These are phyloP conservation scores for Drosophila falleni DNA, from an alignment of 2,888 invertebrate genomes.

Conservation along the genomic window DNA sequence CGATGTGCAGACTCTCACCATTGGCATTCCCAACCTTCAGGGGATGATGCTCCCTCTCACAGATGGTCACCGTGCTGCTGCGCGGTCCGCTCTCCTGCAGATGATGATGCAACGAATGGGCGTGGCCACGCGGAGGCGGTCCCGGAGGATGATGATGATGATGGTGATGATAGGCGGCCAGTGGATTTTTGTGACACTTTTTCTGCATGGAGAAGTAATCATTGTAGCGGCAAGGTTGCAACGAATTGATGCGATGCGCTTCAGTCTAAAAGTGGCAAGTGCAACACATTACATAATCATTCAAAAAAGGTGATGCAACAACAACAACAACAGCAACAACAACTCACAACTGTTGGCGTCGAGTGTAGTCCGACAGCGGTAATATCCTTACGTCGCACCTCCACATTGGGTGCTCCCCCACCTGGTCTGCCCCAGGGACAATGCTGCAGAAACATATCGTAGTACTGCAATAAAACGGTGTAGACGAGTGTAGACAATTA, in stretches of 20 bases:
- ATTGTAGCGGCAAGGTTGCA: conserved; percentile 83
- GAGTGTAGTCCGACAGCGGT: conserved; percentile 89
- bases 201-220: conserved; percentile 83
- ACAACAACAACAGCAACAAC: conserved; percentile 3
- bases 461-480: conserved; percentile 83
- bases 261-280: conserved; percentile 53
- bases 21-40: conserved; percentile 66
- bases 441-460: conserved; percentile 90
- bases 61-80: conserved; percentile 77
- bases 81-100: conserved; percentile 74
- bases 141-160: conserved; percentile 70
- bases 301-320: conserved; percentile 1
- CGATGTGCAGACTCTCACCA: conserved; percentile 83
- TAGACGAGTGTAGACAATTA: background rate
- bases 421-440: conserved; percentile 93
- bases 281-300: conserved; percentile 12
- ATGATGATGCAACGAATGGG: conserved; percentile 72
- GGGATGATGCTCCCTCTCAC: conserved; percentile 77
- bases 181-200: conserved; percentile 79
- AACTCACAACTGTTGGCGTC: conserved; percentile 86
- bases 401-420: conserved; percentile 90
- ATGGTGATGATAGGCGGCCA: conserved; percentile 73
- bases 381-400: conserved; percentile 89
- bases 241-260: conserved; percentile 79
- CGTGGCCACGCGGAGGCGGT: conserved; percentile 48